A percentile compares a stretch with the other conserved stretches of the same genome.
Evolutionary conservation across 2,113 vertebrate species (phyloP).

Genomic region (Gnathonemus echidnorhynchus): DNA sequence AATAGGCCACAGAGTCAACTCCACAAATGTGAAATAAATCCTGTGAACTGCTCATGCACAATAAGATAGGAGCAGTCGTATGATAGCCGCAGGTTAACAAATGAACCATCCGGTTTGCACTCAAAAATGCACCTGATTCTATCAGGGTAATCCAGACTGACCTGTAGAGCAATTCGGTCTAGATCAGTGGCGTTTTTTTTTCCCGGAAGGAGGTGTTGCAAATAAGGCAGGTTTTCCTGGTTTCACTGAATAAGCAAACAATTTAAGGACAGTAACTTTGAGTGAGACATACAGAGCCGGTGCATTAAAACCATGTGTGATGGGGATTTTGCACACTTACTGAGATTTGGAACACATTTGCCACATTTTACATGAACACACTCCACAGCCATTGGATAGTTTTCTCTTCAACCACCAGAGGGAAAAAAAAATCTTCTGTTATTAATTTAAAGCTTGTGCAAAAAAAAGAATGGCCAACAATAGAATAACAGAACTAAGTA

Average conservation of each 20-base stretch:
- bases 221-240: neutral
- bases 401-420: neutral
- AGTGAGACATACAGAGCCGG: neutral
- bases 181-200: neutral
- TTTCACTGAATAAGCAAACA: neutral
- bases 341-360: conserved; percentile 8
- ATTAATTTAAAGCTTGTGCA: neutral
- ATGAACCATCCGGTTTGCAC: neutral
- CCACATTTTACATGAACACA: neutral
- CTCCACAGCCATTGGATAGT: neutral
- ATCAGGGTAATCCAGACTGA: neutral
- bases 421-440: neutral
- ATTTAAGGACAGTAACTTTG: neutral
- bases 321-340: neutral
- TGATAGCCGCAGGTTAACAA: neutral
- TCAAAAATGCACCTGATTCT: neutral
- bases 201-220: neutral
- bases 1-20: neutral
- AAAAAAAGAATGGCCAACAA: neutral
- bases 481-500: neutral
- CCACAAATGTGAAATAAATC: neutral
- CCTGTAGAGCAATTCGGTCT: neutral
- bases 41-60: neutral
- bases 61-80: neutral
- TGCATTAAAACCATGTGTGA: neutral